Evolutionary conservation across 2,797 vertebrate genomes (phyloP), one percentile per base, ranked within the genome.

Genomic region (Sternotherus odoratus): DNA sequence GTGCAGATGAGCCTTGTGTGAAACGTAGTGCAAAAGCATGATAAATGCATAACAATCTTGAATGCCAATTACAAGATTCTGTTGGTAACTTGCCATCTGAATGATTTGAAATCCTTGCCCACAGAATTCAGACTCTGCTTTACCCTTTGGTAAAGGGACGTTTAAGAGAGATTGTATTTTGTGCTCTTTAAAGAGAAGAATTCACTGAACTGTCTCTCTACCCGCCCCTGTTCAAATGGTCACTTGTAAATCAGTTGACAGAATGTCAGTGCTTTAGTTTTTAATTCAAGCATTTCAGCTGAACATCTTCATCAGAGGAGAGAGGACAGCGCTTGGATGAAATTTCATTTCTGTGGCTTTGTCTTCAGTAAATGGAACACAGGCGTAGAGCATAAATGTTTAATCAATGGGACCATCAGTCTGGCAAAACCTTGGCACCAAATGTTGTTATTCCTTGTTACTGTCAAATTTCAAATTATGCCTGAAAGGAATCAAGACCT

Each of bases 401-500:
- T 87, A 93, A 96, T 88, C 91, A 90, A 43, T 0, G 1, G 89
- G 49, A 48, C 39, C 72, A 86, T 88, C 46, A 53, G 79, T 60
- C 74, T 36, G 72, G 83, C 51, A 89, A 89, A 94, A 90, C 39
- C 77, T 91, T 81, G 89, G 77, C 82, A 78, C 30, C 69, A 74
- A 54, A 33, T 54, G 39, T 86, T 82, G 83, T 54, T 80, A 11
- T 92, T 93, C 89, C 28, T 93, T 1, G 2, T 53, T 89, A 89
- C 89, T 96, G 90, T 94, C 94, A 92, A 77, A 77, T 84, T 94
- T 82, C 26, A 94, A 95, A 95, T 94, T 83, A 81, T 54, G 69
- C 56, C 86, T 91, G 90, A 93, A 94, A 90, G 84, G 75, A 96
- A 79, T 85, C 82, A 93, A 50, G 86, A 82, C 75, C 79, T 92